Evolutionary conservation across 2,113 vertebrate species (phyloP).

Genomic region (Pluvialis apricaria): DNA sequence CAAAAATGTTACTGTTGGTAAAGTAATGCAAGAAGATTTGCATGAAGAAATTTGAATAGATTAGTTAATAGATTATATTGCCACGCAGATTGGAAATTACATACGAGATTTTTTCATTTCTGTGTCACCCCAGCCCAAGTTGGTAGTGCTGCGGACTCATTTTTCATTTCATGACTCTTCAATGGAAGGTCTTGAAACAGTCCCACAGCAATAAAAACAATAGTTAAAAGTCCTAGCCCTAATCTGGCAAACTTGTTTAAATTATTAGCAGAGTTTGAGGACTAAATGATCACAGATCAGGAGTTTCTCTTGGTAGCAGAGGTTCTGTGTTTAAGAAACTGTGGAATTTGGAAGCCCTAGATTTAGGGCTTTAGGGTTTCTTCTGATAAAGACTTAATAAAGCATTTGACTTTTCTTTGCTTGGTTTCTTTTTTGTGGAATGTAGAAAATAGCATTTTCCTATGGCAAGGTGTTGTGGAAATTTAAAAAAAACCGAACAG

Average conservation of each 20-base stretch:
- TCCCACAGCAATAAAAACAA: background rate
- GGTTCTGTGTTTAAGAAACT: background rate
- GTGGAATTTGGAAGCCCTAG: background rate
- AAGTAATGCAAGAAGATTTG: background rate
- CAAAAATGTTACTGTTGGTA: background rate
- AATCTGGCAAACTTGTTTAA: background rate
- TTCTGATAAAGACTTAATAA: background rate
- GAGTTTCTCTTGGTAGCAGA: background rate
- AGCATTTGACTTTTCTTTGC: background rate
- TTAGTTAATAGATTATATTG: background rate
- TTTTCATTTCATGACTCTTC: background rate
- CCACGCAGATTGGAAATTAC: background rate
- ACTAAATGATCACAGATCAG: background rate
- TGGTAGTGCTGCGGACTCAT: background rate
- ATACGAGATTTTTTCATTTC: background rate
- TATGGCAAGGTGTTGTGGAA: background rate
- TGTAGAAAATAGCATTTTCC: background rate
- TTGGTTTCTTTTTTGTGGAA: background rate
- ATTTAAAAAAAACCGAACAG: background rate
- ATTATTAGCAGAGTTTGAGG: background rate
- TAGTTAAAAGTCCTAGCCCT: background rate
- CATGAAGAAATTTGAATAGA: background rate
- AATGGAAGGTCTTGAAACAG: background rate
- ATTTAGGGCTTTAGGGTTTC: background rate
- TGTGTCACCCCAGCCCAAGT: background rate